phyloP scores from a whole-genome alignment of 92 coral and sea anemone species.

The Palythoa grandiflora region DNA sequence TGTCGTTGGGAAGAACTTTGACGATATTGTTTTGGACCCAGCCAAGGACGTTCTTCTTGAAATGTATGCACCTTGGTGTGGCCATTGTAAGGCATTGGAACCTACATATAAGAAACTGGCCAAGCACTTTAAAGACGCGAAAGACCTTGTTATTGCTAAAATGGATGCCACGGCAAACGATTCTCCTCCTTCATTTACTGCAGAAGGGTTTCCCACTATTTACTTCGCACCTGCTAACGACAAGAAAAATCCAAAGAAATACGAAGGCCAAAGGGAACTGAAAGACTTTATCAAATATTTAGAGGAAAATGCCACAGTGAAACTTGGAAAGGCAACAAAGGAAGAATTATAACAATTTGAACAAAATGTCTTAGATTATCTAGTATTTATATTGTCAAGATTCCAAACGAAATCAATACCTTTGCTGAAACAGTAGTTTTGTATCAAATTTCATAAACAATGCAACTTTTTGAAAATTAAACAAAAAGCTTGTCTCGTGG shows the following conservation, averaged over 20 bases:
- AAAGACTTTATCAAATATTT: conserved; percentile 85
- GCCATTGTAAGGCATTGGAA: conserved; percentile 90
- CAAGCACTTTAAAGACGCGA: conserved; percentile 79
- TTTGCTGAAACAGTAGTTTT: not conserved
- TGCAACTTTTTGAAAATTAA: not conserved
- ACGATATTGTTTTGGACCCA: conserved; percentile 86
- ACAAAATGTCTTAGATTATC: not conserved
- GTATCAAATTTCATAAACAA: not conserved
- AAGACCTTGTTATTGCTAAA: conserved; percentile 91
- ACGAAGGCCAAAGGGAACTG: conserved; percentile 84
- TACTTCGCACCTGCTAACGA: conserved; percentile 85
- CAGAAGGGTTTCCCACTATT: conserved; percentile 90
- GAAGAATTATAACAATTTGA: conserved; percentile 74
- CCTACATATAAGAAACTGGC: conserved; percentile 90
- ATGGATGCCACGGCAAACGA: conserved; percentile 96
- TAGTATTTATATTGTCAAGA: not conserved
- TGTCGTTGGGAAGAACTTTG: conserved; percentile 94
- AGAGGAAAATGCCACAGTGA: conserved; percentile 84
- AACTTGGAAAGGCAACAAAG: conserved; percentile 70
- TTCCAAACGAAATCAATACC: not conserved
- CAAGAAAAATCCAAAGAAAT: conserved; percentile 85
- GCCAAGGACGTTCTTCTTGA: conserved; percentile 94
- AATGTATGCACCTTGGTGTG: conserved; percentile 97
- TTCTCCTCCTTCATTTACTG: conserved; percentile 68
- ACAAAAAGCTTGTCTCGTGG: not conserved